phyloP scores from a whole-genome alignment of 2,113 vertebrate genomes.

The Camelus dromedarius region DNA sequence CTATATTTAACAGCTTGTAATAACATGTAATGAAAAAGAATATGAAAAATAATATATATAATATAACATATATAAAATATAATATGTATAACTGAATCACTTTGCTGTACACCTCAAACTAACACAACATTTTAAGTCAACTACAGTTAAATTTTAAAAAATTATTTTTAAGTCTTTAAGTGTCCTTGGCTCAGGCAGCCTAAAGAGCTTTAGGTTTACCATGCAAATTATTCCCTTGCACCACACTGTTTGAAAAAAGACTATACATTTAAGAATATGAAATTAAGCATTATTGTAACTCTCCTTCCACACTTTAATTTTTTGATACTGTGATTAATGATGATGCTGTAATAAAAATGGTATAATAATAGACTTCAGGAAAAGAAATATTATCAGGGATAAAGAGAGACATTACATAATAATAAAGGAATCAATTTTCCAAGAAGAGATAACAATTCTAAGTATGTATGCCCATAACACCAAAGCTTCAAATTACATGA shows the following conservation, averaged over 20 bases:
- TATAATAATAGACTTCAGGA: background rate
- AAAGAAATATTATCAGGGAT: background rate
- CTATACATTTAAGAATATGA: background rate
- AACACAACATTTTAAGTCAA: no score
- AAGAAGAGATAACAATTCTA: background rate
- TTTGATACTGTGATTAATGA: background rate
- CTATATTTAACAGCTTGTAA: no score
- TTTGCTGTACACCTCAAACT: no score
- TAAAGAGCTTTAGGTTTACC: slow-evolving; percentile 35
- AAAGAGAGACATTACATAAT: background rate
- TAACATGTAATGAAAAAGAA: no score
- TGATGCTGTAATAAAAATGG: background rate
- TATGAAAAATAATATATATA: no score
- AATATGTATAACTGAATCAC: no score
- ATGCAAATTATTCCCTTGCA: background rate
- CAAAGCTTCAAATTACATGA: background rate
- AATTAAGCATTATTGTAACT: background rate
- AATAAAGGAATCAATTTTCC: slow-evolving; percentile 14
- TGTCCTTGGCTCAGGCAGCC: background rate
- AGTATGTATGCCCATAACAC: background rate
- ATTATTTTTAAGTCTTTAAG: background rate
- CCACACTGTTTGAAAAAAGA: background rate
- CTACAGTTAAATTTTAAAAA: no score
- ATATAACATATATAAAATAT: no score
- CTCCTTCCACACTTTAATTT: background rate